Conservation (phyloP, 2,113 vertebrate species). For the Nycticebus coucang region DNA sequence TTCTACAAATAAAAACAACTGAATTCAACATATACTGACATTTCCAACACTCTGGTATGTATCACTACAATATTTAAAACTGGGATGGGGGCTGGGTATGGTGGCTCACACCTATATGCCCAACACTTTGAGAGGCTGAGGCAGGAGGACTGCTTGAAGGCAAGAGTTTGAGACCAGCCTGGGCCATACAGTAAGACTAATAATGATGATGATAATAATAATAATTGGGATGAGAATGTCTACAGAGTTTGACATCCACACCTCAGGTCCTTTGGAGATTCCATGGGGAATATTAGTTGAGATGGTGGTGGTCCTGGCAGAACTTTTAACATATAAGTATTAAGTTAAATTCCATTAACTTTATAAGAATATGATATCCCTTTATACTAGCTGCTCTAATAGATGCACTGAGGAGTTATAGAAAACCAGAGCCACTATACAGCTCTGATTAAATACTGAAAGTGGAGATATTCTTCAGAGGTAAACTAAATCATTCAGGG, state of each 20-base stretch:
- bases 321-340: background rate
- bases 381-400: constrained; percentile 2
- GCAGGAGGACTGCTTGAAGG: no score
- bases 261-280: background rate
- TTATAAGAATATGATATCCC: background rate
- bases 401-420: background rate
- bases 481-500: background rate
- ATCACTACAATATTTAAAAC: background rate
- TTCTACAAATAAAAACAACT: background rate
- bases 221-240: background rate
- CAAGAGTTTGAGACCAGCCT: no score
- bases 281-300: background rate
- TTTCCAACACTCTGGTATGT: background rate
- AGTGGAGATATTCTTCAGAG: background rate
- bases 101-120: no score
- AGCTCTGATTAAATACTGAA: constrained; percentile 17
- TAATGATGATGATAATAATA: no score
- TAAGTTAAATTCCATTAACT: background rate
- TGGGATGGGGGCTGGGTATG: no score
- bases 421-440: background rate
- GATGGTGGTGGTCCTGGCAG: background rate
- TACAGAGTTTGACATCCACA: background rate
- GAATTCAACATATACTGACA: background rate
- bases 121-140: no score
- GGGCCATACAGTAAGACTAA: no score